phyloP scores from a whole-genome alignment of 2,888 invertebrate genomes.

The Drosophila gaucha region DNA sequence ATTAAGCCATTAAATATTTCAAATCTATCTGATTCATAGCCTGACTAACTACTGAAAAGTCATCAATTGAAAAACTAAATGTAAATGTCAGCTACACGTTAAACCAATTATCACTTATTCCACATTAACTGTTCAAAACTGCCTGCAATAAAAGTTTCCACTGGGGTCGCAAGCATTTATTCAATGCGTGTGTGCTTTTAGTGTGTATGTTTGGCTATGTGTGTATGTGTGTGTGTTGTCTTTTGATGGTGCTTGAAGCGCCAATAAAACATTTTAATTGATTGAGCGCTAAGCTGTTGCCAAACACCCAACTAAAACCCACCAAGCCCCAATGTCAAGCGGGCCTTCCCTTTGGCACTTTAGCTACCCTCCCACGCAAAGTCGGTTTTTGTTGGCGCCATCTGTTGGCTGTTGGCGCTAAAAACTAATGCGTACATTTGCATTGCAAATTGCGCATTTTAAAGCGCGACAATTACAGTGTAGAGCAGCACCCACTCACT shows the following conservation, averaged over 20 bases:
- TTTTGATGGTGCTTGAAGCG: constrained; percentile 51
- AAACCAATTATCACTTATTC: background rate
- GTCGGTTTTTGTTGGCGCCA: constrained; percentile 49
- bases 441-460: constrained; percentile 78
- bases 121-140: background rate
- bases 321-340: constrained; percentile 5
- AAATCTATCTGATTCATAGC: background rate
- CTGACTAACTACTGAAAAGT: background rate
- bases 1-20: too few relatives aligned
- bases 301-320: constrained; percentile 47
- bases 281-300: constrained; percentile 77
- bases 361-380: background rate
- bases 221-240: constrained; percentile 46
- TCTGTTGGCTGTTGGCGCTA: constrained; percentile 56
- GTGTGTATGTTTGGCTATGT: too few relatives aligned
- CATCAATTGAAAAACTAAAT: background rate
- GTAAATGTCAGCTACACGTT: background rate
- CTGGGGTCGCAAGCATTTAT: constrained; percentile 1
- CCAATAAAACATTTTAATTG: constrained; percentile 78
- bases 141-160: background rate
- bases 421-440: constrained; percentile 79
- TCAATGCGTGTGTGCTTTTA: background rate
- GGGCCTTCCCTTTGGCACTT: background rate
- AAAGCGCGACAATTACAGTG: constrained; percentile 76
- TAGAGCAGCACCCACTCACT: constrained; percentile 14